Conservation (phyloP, 2,888 invertebrate genomes). For the Dicyrtoma fusca region DNA sequence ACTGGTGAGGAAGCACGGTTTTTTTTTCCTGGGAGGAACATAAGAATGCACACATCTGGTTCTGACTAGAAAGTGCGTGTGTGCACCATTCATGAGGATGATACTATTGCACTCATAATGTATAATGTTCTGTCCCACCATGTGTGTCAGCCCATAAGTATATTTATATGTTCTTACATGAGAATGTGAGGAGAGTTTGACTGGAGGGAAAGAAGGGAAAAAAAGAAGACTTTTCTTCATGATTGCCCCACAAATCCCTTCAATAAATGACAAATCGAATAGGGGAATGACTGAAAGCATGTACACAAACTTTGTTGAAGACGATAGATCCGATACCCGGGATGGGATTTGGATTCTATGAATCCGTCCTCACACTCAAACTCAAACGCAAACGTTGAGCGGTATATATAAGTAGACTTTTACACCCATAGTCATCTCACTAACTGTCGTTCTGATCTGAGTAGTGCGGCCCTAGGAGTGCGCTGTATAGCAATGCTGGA, state of each 20-base stretch:
- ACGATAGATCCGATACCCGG: slow-evolving; percentile 32
- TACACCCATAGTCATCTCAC: neutral
- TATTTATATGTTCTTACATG: too few species aligned
- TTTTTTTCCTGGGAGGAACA: too few species aligned
- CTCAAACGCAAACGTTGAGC: neutral
- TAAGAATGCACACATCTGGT: too few species aligned
- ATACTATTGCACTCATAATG: too few species aligned
- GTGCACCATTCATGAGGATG: too few species aligned
- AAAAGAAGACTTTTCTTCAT: slow-evolving; percentile 45
- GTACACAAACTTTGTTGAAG: slow-evolving; percentile 20
- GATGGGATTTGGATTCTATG: slow-evolving; percentile 37
- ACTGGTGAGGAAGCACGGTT: neutral
- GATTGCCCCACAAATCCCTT: slow-evolving; percentile 55
- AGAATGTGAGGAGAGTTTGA: neutral
- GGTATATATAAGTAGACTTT: neutral
- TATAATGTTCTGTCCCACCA: too few species aligned
- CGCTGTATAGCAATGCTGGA: neutral
- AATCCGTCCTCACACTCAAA: slow-evolving; percentile 2
- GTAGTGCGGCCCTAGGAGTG: neutral
- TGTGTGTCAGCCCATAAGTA: too few species aligned
- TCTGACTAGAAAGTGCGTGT: too few species aligned
- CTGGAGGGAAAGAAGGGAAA: slow-evolving; percentile 15
- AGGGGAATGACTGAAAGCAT: slow-evolving; percentile 44
- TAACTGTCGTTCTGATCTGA: neutral
- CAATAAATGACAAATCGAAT: slow-evolving; percentile 56